These are phyloP conservation scores for Orussus abietinus DNA, from an alignment of 1,140 invertebrate genomes.

Conservation along the genomic window DNA sequence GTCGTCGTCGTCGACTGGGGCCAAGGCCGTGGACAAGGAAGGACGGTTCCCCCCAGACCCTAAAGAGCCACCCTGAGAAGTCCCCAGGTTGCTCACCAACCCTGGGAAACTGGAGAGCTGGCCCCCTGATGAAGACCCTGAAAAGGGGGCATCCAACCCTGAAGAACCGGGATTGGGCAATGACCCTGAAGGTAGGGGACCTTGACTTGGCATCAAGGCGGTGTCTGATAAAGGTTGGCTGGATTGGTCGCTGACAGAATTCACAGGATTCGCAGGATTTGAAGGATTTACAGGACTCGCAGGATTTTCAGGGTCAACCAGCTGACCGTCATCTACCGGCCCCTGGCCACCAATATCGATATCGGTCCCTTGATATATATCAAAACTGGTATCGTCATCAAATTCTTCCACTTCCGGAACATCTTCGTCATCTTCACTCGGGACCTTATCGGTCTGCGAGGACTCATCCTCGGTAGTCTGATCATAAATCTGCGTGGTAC, in stretches of 20 bases:
- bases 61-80: no score
- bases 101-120: no score
- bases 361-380: slow-evolving; percentile 12
- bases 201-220: no score
- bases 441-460: slow-evolving; percentile 6
- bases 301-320: slow-evolving; percentile 1
- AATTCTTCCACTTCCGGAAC: slow-evolving; percentile 4
- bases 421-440: slow-evolving; percentile 10
- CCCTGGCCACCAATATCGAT: slow-evolving; percentile 1
- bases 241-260: no score
- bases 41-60: no score
- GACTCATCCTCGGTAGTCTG: no score
- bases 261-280: not conserved
- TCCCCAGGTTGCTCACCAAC: no score
- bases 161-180: no score
- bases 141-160: no score
- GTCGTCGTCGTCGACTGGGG: slow-evolving; percentile 4
- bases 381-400: slow-evolving; percentile 1
- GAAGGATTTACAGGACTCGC: not conserved
- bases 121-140: no score
- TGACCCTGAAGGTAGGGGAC: no score
- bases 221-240: no score
- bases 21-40: slow-evolving; percentile 16
- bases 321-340: not conserved
- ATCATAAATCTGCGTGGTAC: not conserved